Evolutionary conservation across 2,113 vertebrate species (phyloP).

Genomic region (Tychaedon coryphoeus): DNA sequence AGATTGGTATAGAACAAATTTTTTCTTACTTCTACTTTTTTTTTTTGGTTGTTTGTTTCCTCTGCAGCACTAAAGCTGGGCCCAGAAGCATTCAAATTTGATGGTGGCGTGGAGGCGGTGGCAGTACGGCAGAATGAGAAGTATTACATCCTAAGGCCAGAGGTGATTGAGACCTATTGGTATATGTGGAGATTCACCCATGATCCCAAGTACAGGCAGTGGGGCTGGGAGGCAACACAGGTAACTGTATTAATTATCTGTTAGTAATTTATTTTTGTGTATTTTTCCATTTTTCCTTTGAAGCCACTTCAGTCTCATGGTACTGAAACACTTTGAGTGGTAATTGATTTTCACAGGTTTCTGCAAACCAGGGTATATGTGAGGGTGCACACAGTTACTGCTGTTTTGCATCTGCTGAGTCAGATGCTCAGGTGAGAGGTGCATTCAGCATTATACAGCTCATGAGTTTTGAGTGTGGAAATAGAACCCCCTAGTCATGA

Average conservation of each 20-base stretch:
- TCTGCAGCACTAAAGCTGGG: conserved; percentile 90
- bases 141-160: conserved; percentile 96
- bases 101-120: conserved; percentile 92
- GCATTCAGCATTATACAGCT: background rate
- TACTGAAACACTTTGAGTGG: background rate
- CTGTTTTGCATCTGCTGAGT: background rate
- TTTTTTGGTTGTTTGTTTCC: background rate
- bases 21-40: background rate
- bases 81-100: conserved; percentile 97
- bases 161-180: conserved; percentile 99
- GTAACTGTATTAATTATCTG: conserved; percentile 63
- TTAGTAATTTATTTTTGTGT: background rate
- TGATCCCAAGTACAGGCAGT: conserved; percentile 94
- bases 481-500: background rate
- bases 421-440: background rate
- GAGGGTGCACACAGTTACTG: background rate
- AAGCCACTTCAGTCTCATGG: background rate
- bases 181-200: conserved; percentile 99
- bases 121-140: conserved; percentile 97
- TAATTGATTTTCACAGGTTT: background rate
- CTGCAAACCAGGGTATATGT: too few species aligned
- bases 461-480: background rate
- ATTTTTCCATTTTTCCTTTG: background rate
- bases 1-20: background rate
- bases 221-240: conserved; percentile 98